Evolutionary conservation across 1,140 invertebrate genomes (phyloP).

Genomic region (Drosophila sturtevanti): DNA sequence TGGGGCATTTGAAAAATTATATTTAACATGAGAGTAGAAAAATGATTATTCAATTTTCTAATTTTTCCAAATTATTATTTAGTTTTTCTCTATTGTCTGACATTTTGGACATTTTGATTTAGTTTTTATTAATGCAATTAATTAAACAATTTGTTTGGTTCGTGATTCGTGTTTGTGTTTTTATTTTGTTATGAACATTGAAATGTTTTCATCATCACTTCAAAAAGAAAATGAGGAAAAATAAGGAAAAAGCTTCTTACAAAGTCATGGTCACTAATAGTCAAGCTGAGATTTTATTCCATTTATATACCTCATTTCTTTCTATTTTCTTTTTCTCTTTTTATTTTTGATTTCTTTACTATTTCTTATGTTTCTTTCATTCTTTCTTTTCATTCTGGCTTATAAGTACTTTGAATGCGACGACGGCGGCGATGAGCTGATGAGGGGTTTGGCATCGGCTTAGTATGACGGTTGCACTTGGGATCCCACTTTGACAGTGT

Average conservation of each 20-base stretch:
- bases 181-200: constrained; percentile 23
- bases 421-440: constrained; percentile 6
- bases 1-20: constrained; percentile 43
- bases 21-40: constrained; percentile 47
- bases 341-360: constrained; percentile 39
- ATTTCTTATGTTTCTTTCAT: background rate
- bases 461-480: constrained; percentile 39
- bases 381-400: background rate
- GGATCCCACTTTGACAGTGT: constrained; percentile 28
- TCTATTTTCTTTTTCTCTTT: constrained; percentile 14
- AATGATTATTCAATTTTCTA: constrained; percentile 69
- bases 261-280: constrained; percentile 72
- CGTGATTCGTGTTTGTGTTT: constrained; percentile 28
- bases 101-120: constrained; percentile 61
- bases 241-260: constrained; percentile 25
- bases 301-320: constrained; percentile 9
- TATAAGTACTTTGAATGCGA: constrained; percentile 36
- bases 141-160: constrained; percentile 56
- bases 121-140: constrained; percentile 78
- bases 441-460: constrained; percentile 37
- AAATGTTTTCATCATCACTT: constrained; percentile 48
- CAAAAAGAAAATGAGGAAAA: background rate
- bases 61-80: constrained; percentile 13
- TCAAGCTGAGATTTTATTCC: constrained; percentile 26
- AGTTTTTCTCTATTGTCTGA: background rate